Evolutionary conservation across 1,140 invertebrate species (phyloP).

Genomic region (Pseudoatta argentina): DNA sequence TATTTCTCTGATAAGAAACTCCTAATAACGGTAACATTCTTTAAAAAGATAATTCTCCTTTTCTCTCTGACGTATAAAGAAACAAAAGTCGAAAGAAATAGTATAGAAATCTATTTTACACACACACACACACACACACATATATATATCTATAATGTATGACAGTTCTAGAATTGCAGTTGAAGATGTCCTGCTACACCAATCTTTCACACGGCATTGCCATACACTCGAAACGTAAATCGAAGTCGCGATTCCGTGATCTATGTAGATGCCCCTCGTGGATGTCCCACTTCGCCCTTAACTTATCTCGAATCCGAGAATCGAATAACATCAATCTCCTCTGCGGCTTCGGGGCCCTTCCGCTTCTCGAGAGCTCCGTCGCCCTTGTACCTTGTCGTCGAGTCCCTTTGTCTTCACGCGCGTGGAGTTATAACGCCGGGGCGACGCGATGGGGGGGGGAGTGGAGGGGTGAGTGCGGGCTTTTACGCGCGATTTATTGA

Average conservation of each 20-base stretch:
- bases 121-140: too few species aligned
- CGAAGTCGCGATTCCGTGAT: constrained; percentile 57
- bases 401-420: constrained; percentile 75
- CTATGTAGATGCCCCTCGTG: constrained; percentile 27
- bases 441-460: constrained; percentile 44
- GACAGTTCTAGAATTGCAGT: not conserved
- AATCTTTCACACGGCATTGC: constrained; percentile 3
- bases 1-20: not conserved
- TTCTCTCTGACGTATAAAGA: not conserved
- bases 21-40: not conserved
- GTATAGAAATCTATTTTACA: not conserved
- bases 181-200: not conserved
- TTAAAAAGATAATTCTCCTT: not conserved
- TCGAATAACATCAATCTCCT: constrained; percentile 76
- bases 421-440: constrained; percentile 72
- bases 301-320: constrained; percentile 75
- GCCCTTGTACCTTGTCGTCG: constrained; percentile 70
- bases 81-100: not conserved
- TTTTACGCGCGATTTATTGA: constrained; percentile 74
- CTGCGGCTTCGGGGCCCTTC: constrained; percentile 64
- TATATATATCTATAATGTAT: not conserved
- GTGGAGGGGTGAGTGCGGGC: constrained; percentile 59
- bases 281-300: constrained; percentile 52
- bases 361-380: constrained; percentile 47
- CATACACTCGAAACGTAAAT: constrained; percentile 44